Evolutionary conservation across 2,113 vertebrate genomes (phyloP).

Genomic region (Dipodomys spectabilis): DNA sequence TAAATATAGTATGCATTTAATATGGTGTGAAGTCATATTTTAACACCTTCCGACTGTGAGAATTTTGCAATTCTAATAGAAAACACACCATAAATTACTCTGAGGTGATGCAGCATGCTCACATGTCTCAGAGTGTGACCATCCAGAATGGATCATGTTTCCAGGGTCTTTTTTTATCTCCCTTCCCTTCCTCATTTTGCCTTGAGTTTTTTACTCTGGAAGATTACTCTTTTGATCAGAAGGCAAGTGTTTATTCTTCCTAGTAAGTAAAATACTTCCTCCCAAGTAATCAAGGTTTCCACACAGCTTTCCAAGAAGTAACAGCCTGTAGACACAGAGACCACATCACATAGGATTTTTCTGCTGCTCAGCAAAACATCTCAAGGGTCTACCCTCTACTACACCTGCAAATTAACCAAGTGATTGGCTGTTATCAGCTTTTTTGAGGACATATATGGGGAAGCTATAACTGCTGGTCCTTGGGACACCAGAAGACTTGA

Average conservation of each 20-base stretch:
- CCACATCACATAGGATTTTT: fast-evolving
- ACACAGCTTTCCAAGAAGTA: neutral
- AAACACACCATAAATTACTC: slow-evolving; percentile 75
- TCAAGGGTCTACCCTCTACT: neutral
- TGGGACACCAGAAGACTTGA: no score
- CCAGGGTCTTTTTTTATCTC: neutral
- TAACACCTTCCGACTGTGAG: slow-evolving; percentile 56
- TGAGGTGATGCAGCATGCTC: neutral
- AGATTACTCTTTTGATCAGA: neutral
- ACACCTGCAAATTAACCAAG: neutral
- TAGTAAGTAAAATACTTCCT: neutral
- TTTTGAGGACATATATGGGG: neutral
- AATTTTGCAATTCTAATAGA: slow-evolving; percentile 79
- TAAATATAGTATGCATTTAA: slow-evolving; percentile 72
- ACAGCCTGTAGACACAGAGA: neutral
- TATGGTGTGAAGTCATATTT: slow-evolving; percentile 69
- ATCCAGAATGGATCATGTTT: slow-evolving; percentile 3
- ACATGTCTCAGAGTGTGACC: neutral
- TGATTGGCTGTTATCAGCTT: neutral
- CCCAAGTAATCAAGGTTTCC: slow-evolving; percentile 3
- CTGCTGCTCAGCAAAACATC: fast-evolving
- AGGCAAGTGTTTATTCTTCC: neutral
- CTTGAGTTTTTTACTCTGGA: neutral
- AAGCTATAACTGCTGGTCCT: no score
- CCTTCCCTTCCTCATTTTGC: neutral